Evolutionary conservation across 1,140 invertebrate genomes (phyloP), one percentile per base, ranked within the genome.

Genomic region (Ephestia elutella): DNA sequence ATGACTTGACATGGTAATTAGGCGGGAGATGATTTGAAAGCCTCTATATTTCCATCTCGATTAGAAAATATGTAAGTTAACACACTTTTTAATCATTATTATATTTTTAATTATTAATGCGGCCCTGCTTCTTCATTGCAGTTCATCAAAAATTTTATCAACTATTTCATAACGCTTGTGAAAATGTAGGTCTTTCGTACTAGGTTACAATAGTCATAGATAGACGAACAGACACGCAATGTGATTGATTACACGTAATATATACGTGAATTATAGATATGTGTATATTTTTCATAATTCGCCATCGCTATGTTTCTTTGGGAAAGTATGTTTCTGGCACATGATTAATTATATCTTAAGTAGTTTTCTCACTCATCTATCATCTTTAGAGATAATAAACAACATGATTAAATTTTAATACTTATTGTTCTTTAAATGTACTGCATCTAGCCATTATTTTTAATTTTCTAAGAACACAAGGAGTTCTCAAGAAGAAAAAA

Each of bases 181-280:
- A 53, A 18, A 25, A 50, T 21, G 50, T 53, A 53, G 50, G 50
- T 53, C 50, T 53, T 53, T 53, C 20, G 50, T 25, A 44, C 38
- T 44, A 44, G 38, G 38, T 44, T 44, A 17, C 38, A 44, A 32
- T 44, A 17, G 38, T 17, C 38, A 44, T 17, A 44, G 38, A 44
- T 44, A 44, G 38, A 56, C 20, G 13, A 2, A 28, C 51, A 32
- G 25, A n/a, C 51, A 17, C n/a, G 38, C 38, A 44, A 44, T 35
- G 28, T 32, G 25, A 30, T 54, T 54, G 38, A 44, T 44, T 44
- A 44, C 13, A 44, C 4, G 38, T 44, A 17, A 44, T 15, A 44
- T 38, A 17, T 7, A 44, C 4, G 15, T 35, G 32, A 35, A 35
- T 35, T 35, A 10, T 35, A 35, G 15, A 44, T 44, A 44, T 44